Base-by-base conservation (phyloP, 2,888 invertebrate genomes). In the Synanthedon myopaeformis region DNA sequence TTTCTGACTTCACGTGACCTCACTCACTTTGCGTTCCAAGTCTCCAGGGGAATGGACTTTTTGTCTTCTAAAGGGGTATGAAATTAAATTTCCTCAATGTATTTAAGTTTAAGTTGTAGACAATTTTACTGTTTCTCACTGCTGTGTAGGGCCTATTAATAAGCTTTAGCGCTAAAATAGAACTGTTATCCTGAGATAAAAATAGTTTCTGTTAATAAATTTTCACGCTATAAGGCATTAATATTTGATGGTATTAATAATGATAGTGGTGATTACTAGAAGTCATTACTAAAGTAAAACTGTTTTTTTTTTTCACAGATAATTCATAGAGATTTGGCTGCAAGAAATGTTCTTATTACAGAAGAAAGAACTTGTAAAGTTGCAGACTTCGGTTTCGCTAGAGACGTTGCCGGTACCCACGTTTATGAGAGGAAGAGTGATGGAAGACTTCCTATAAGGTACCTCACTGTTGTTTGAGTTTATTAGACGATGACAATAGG, bases 341-440 rank as follows among this genome's bases (percentile, higher is more conserved):
- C 96, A 0, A 89, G 97, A 42, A 97, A 97, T 71, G 91, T 97
- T 50, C 87, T 97, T 8, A 94, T 97, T 54, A 93, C 93, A 1
- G 95, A 96, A 52, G 95, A 96, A 65, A 92, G 96, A 59, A 92
- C 93, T 2, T 96, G 96, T 76, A 96, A 96, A 85, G 96, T 97
- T 1, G 96, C 97, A 0, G 97, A 97, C 76, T 97, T 97, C 74
- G 97, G 97, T 0, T 95, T 97, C 65, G 96, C 97, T 0, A 89
- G 97, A 52, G 96, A 97, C 78, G 92, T 97, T 0, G 92, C 93
- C 3, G 93, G 93, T 4, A 94, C 94, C n/a, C 94, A 94, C 65
- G 91, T 95, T n/a, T 95, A 95, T 69, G 95, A 95, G 72, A 89
- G 95, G 42, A 95, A 95, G 69, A 95, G 94, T 58, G 95, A 95